A percentile compares a stretch with the other conserved stretches of the same genome.
These are phyloP conservation scores for Amblyraja radiata DNA, from an alignment of 2,797 vertebrate species.

Conservation along the genomic window DNA sequence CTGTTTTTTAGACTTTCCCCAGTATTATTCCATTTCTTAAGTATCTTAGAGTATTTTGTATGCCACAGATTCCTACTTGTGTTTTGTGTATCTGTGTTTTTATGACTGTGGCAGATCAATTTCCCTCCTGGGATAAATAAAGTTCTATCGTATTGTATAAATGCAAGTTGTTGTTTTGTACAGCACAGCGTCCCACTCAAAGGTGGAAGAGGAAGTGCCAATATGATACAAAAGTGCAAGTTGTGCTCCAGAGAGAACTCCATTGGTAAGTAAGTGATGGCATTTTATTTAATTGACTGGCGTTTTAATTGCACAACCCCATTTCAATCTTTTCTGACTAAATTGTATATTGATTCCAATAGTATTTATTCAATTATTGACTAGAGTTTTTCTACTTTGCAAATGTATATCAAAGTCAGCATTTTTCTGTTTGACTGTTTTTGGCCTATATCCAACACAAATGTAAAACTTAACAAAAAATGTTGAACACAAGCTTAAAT, in stretches of 20 bases:
- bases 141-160: not conserved
- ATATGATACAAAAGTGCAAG: slow-evolving; percentile 97
- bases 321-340: not conserved
- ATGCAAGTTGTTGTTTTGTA: slow-evolving; percentile 26
- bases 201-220: slow-evolving; percentile 85
- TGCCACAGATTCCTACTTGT: not conserved
- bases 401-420: not conserved
- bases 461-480: not conserved
- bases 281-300: not conserved
- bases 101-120: too few species aligned
- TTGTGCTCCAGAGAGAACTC: slow-evolving; percentile 89
- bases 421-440: slow-evolving; percentile 1
- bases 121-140: too few species aligned
- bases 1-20: not conserved
- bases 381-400: not conserved
- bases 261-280: slow-evolving; percentile 65
- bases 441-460: not conserved
- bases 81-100: too few species aligned
- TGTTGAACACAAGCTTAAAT: not conserved
- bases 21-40: not conserved
- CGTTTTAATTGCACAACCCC: not conserved
- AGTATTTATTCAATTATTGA: not conserved
- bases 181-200: slow-evolving; percentile 87
- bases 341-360: not conserved
- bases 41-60: not conserved